Evolutionary conservation across 2,797 vertebrate genomes (phyloP).

Genomic region (Sebastes miniatus): DNA sequence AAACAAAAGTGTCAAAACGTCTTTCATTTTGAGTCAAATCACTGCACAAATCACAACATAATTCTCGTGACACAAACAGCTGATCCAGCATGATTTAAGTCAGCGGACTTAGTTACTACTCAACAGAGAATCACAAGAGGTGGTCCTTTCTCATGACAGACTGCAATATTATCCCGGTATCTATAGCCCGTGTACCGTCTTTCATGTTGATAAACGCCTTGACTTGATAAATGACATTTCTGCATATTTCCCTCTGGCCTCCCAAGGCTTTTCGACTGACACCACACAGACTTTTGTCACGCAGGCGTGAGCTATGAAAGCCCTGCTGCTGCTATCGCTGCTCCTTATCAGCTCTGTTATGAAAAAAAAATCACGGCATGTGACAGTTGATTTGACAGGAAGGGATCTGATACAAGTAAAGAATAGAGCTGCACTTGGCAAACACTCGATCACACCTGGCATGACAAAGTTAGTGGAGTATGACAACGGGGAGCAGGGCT

Average conservation of each 20-base stretch:
- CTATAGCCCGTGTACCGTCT: constrained; percentile 9
- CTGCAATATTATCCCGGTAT: constrained; percentile 12
- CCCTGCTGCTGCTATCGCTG: constrained; percentile 45
- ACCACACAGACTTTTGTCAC: constrained; percentile 47
- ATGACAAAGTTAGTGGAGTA: constrained; percentile 35
- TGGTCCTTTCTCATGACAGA: constrained; percentile 8
- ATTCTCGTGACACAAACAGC: background rate
- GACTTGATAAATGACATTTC: constrained; percentile 48
- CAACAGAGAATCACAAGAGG: constrained; percentile 5
- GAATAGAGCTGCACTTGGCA: constrained; percentile 50
- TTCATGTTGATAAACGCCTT: constrained; percentile 34
- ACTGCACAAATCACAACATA: background rate
- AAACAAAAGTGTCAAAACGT: background rate
- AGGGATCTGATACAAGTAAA: constrained; percentile 70
- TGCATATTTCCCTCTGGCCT: constrained; percentile 40
- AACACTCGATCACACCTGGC: constrained; percentile 56
- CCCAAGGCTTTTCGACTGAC: constrained; percentile 35
- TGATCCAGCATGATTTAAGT: constrained; percentile 13
- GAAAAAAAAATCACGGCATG: constrained; percentile 52
- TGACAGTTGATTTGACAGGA: constrained; percentile 75
- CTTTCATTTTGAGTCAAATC: background rate
- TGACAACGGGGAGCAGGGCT: background rate
- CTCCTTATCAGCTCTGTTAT: constrained; percentile 68
- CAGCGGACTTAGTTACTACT: background rate
- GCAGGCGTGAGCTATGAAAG: constrained; percentile 61